phyloP scores from a whole-genome alignment of 2,113 vertebrate species.

The Vimba vimba region DNA sequence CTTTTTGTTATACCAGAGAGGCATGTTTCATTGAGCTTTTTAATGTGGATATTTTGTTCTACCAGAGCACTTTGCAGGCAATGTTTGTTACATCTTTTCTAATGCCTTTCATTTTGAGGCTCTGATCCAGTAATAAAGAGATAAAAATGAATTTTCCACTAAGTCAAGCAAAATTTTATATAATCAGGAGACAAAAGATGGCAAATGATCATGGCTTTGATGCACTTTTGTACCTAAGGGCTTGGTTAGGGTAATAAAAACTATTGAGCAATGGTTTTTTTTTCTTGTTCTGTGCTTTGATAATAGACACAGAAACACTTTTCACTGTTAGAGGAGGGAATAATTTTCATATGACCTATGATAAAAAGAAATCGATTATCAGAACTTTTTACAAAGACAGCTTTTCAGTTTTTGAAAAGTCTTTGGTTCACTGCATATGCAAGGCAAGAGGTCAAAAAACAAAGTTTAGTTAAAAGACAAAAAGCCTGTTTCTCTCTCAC shows the following conservation, averaged over 20 bases:
- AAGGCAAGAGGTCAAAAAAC: slow-evolving; percentile 12
- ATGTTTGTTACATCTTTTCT: slow-evolving; percentile 12
- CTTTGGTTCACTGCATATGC: neutral
- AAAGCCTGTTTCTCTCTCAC: neutral
- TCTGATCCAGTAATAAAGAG: slow-evolving; percentile 3
- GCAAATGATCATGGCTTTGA: neutral
- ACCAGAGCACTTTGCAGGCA: neutral
- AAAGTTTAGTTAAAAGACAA: neutral
- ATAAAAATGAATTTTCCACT: neutral
- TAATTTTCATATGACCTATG: neutral
- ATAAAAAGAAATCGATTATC: neutral
- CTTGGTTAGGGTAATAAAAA: neutral
- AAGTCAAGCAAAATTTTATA: neutral
- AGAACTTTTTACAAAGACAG: neutral
- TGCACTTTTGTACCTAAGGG: neutral
- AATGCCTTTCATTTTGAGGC: neutral
- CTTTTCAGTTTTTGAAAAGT: neutral
- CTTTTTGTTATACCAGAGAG: neutral
- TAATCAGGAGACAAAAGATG: slow-evolving; percentile 8
- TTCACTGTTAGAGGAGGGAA: slow-evolving; percentile 1
- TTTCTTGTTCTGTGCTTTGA: neutral
- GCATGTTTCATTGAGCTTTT: slow-evolving; percentile 7
- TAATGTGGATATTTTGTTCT: neutral
- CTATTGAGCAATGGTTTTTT: neutral
- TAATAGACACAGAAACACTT: slow-evolving; percentile 3